These are phyloP conservation scores for Nothura maculosa DNA, from an alignment of 2,797 vertebrate species.

Conservation along the genomic window DNA sequence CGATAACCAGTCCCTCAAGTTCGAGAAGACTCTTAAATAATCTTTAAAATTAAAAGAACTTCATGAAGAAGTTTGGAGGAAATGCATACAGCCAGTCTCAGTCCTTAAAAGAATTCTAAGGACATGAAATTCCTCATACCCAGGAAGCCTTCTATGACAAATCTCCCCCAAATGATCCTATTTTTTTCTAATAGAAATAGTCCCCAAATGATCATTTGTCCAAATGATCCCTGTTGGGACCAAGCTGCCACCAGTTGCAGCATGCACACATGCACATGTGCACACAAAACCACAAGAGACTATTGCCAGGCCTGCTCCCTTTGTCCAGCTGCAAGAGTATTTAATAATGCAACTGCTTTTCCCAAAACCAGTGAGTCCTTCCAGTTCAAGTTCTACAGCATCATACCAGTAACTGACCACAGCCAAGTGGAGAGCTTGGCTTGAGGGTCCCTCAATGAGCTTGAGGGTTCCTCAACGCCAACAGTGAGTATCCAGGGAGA, in stretches of 20 bases:
- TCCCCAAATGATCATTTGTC: slow-evolving; percentile 10
- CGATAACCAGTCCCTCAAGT: not conserved
- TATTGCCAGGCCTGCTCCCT: not conserved
- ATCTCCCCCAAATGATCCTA: slow-evolving; percentile 22
- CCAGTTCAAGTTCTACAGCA: slow-evolving; percentile 9
- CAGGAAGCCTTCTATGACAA: slow-evolving; percentile 19
- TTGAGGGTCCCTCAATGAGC: not conserved
- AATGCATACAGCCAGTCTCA: not conserved
- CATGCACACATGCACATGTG: not conserved
- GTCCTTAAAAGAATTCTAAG: slow-evolving; percentile 1
- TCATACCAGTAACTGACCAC: not conserved
- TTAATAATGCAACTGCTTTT: not conserved
- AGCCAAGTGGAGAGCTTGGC: not conserved
- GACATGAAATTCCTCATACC: slow-evolving; percentile 23
- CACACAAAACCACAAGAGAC: not conserved
- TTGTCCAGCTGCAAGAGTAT: not conserved
- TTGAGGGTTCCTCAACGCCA: not conserved
- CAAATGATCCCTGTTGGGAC: slow-evolving; percentile 28
- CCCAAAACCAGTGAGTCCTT: not conserved
- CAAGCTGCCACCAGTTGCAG: slow-evolving; percentile 36
- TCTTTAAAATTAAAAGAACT: slow-evolving; percentile 22
- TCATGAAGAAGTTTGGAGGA: slow-evolving; percentile 12
- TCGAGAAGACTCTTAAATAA: not conserved
- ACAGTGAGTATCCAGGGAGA: not conserved
- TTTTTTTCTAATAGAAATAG: not conserved